Evolutionary conservation across 2,113 vertebrate genomes (phyloP), one percentile per base, ranked within the genome.

Genomic region (Eretmochelys imbricata): DNA sequence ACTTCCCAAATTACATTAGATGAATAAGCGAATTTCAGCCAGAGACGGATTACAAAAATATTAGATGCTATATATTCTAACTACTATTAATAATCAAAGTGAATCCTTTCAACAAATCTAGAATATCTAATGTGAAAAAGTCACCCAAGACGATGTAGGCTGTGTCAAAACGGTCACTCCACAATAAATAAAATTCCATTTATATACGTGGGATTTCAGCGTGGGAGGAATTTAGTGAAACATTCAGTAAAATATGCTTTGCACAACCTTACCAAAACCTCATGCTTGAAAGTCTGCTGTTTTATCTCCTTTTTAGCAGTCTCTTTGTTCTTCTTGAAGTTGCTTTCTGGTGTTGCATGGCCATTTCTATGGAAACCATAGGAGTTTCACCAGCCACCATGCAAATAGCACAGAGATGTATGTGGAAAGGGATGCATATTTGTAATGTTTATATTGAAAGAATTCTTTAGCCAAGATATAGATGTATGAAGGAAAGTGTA

Each of bases 61-160:
- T 1, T 69, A 20, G 35, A 72, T 50, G 9, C 42, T 80, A 62
- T 13, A 80, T 31, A 53, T 54, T 81, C 22, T 76, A 91, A 76
- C 57, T 88, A 27, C 4, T 2, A 84, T 20, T 46, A 88, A 42
- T 0, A 0, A 5, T 14, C 25, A 89, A 48, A 88, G 69, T 0
- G 0, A 92, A 94, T 20, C 84, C 20, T 29, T 14, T 78, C 29
- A 38, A 42, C 80, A 25, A 27, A 80, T 54, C 83, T 76, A 82
- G 80, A 88, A 80, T 53, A 91, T 0, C 0, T 16, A 79, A 72
- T 78, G 38, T 69, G 81, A 59, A 81, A 38, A 25, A 85, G 14
- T 25, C 80, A 72, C n/a, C 46, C 14, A 57, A 24, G 11, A 78
- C 48, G 46, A 57, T 2, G 57, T 0, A 35, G 6, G 35, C 19